A percentile compares a stretch with the other conserved stretches of the same genome.
Conservation (phyloP, 2,888 invertebrate species). For the Drosophila fungiperda region DNA sequence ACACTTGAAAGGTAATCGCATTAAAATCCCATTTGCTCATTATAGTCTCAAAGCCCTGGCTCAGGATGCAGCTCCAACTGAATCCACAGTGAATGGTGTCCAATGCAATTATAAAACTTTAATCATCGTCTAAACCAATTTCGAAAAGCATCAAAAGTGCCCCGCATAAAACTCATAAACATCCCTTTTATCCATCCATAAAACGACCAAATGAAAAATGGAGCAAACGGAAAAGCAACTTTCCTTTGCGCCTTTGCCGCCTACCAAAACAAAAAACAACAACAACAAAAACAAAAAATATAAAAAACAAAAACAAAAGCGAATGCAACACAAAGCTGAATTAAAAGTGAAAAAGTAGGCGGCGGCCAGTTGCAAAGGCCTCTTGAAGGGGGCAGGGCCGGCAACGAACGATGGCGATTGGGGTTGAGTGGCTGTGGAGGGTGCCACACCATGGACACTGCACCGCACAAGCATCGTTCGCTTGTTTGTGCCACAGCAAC, state of each 20-base stretch:
- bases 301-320: slow-evolving; percentile 5
- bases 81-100: neutral
- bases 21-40: slow-evolving; percentile 2
- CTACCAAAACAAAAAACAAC: slow-evolving; percentile 13
- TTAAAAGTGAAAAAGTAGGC: slow-evolving; percentile 65
- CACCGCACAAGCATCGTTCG: neutral
- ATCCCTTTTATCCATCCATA: too few species aligned
- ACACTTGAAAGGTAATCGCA: slow-evolving; percentile 2
- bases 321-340: slow-evolving; percentile 42
- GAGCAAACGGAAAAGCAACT: slow-evolving; percentile 53
- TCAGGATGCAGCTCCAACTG: too few species aligned
- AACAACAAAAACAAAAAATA: slow-evolving; percentile 21
- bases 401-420: slow-evolving; percentile 24
- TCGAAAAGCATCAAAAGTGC: slow-evolving; percentile 32
- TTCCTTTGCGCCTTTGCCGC: slow-evolving; percentile 38
- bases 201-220: slow-evolving; percentile 28
- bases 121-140: slow-evolving; percentile 41
- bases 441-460: slow-evolving; percentile 21
- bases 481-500: slow-evolving; percentile 26
- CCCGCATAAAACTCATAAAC: slow-evolving; percentile 43
- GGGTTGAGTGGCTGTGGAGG: slow-evolving; percentile 47
- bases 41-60: neutral
- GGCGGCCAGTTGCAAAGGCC: slow-evolving; percentile 54
- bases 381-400: slow-evolving; percentile 17
- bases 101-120: slow-evolving; percentile 55